Percentiles rank a stretch among this genome's conserved stretches.
Conservation (phyloP, 1,140 invertebrate genomes). For the Brachystomella parvula region DNA sequence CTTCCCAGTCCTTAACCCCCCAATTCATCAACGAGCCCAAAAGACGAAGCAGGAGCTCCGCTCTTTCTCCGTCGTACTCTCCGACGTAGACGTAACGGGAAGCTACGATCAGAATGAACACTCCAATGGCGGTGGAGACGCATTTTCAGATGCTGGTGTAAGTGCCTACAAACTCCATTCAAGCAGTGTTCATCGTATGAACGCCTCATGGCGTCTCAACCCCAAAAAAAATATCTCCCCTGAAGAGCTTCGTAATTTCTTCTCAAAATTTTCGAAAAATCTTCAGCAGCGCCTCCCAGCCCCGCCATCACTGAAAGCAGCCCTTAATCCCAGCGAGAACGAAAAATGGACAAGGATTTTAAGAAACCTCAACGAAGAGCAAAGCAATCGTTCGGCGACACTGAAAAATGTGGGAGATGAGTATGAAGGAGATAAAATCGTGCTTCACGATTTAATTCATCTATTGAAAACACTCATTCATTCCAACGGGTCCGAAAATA, state of each 20-base stretch:
- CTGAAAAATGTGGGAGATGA: conserved; percentile 1
- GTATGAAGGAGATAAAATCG: conserved; percentile 13
- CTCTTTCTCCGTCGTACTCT: conserved; percentile 36
- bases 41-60: conserved; percentile 27
- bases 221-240: conserved; percentile 19
- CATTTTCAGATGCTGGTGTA: conserved; percentile 30
- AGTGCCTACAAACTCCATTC: conserved; percentile 31
- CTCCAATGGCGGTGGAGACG: conserved; percentile 14
- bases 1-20: neutral
- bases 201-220: conserved; percentile 37
- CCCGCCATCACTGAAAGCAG: too few relatives aligned
- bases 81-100: conserved; percentile 36
- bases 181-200: conserved; percentile 37
- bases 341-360: too few relatives aligned
- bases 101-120: conserved; percentile 20
- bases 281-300: conserved; percentile 5
- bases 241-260: conserved; percentile 30
- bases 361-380: neutral
- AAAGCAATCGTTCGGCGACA: neutral
- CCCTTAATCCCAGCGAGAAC: too few relatives aligned
- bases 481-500: conserved; percentile 11
- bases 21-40: conserved; percentile 10
- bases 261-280: conserved; percentile 25
- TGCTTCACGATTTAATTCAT: conserved; percentile 33
- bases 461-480: conserved; percentile 20